phyloP scores from a whole-genome alignment of 2,888 invertebrate species.

The Aelia acuminata region DNA sequence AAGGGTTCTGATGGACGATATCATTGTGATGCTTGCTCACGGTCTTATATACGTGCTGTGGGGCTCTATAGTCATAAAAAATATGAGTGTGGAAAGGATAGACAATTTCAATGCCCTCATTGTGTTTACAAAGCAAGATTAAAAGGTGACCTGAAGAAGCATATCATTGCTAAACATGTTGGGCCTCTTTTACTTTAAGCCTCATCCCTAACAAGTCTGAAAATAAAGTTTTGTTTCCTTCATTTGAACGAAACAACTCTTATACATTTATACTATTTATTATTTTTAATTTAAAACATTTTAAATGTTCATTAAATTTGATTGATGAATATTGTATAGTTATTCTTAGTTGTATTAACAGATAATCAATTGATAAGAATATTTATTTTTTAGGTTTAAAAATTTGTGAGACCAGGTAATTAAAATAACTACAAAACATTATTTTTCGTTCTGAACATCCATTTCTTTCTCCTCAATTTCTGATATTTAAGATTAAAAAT shows the following conservation, averaged over 20 bases:
- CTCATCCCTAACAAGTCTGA: too few species aligned
- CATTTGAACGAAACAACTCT: not conserved
- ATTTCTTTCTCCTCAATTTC: not conserved
- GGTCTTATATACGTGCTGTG: not conserved
- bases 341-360: not conserved
- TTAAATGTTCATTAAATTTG: not conserved
- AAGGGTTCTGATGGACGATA: constrained; percentile 43
- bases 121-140: constrained; percentile 62
- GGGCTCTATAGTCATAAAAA: constrained; percentile 62
- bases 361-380: not conserved
- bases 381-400: not conserved
- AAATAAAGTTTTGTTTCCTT: not conserved
- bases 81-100: constrained; percentile 65
- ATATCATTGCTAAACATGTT: constrained; percentile 61
- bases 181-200: not conserved
- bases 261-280: not conserved
- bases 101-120: constrained; percentile 64
- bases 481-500: not conserved
- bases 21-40: constrained; percentile 26
- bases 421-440: not conserved
- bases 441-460: not conserved
- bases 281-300: not conserved
- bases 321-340: not conserved
- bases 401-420: not conserved
- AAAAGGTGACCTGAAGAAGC: constrained; percentile 62